Evolutionary conservation across 2,797 vertebrate species (phyloP).

Genomic region (Nyctibius grandis): DNA sequence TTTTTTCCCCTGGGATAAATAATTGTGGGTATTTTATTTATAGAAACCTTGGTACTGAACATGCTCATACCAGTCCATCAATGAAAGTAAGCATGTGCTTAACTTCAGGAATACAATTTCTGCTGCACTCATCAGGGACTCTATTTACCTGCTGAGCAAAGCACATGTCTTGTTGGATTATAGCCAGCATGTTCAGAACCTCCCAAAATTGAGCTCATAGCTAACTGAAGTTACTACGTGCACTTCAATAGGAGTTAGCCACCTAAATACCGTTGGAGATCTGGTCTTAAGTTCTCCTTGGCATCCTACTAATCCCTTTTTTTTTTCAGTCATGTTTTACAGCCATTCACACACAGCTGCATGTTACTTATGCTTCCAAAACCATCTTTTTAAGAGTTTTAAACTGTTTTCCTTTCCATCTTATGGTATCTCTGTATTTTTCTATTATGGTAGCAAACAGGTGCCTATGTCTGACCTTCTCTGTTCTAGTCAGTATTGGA

Average conservation of each 20-base stretch:
- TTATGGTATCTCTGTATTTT: not conserved
- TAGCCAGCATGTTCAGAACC: not conserved
- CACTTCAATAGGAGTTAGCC: not conserved
- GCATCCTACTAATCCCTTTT: not conserved
- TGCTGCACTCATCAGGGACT: not conserved
- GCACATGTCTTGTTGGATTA: not conserved
- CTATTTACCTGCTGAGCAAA: not conserved
- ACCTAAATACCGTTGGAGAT: not conserved
- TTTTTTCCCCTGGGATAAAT: not conserved
- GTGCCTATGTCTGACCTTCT: not conserved
- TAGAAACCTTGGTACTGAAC: not conserved
- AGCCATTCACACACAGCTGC: not conserved
- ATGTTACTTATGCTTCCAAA: not conserved
- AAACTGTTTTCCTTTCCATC: not conserved
- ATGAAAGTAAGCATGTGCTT: not conserved
- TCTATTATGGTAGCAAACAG: not conserved
- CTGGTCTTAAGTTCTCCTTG: not conserved
- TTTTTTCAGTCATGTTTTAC: not conserved
- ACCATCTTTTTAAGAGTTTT: not conserved
- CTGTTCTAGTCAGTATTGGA: not conserved
- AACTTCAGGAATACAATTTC: not conserved
- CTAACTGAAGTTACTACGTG: not conserved
- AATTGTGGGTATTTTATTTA: constrained; percentile 19
- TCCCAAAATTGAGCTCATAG: not conserved
- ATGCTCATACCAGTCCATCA: not conserved